Evolutionary conservation across 2,797 vertebrate genomes (phyloP).

Genomic region (Simalia tracyae): DNA sequence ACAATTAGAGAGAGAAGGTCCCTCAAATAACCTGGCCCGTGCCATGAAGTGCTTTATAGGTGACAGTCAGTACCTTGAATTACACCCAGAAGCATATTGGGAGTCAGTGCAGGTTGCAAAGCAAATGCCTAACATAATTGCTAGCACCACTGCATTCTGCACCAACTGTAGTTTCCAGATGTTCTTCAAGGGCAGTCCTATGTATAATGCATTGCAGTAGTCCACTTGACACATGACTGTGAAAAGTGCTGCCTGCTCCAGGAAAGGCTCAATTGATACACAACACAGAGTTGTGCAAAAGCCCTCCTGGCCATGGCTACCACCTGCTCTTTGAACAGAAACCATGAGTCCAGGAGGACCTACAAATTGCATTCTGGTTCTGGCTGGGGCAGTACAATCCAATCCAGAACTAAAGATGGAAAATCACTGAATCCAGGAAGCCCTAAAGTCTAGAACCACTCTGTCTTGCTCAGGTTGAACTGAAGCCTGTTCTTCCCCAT

Average conservation of each 20-base stretch:
- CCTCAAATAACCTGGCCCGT: no score
- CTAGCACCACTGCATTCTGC: no score
- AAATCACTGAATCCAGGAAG: neutral
- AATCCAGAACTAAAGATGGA: neutral
- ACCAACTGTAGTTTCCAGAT: no score
- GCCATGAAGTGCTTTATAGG: no score
- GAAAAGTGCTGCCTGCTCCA: neutral
- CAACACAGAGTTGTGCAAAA: neutral
- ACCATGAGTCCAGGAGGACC: neutral
- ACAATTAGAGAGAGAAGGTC: no score
- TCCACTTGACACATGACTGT: neutral
- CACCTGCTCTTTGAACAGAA: neutral
- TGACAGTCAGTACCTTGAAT: no score
- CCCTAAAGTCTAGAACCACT: neutral
- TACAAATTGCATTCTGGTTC: neutral
- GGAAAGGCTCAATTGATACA: neutral
- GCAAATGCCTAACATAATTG: no score
- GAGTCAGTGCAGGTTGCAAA: no score
- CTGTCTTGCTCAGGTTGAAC: neutral
- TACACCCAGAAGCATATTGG: no score
- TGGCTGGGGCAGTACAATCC: neutral
- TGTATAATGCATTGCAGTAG: no score
- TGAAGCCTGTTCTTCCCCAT: neutral
- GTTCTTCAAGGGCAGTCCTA: no score
- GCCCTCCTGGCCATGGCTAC: neutral